phyloP scores from a whole-genome alignment of 2,888 invertebrate species.

The Ornithoptera alexandrae region DNA sequence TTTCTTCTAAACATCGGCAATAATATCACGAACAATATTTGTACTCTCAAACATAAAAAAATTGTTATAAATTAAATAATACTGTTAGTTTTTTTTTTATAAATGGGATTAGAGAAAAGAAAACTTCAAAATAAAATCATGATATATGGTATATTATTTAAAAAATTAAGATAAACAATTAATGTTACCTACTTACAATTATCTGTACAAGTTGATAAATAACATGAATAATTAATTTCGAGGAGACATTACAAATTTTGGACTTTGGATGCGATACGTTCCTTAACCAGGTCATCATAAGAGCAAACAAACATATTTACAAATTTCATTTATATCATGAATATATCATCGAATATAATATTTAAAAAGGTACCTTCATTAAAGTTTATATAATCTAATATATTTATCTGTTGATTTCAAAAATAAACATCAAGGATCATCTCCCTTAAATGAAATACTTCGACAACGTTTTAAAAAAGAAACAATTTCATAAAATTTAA shows the following conservation, averaged over 20 bases:
- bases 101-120: constrained; percentile 34
- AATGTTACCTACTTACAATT: constrained; percentile 73
- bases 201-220: constrained; percentile 75
- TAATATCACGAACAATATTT: too few species aligned
- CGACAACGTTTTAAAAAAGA: neutral
- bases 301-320: constrained; percentile 60
- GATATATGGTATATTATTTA: constrained; percentile 71
- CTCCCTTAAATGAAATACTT: constrained; percentile 2
- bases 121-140: constrained; percentile 60
- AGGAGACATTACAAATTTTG: constrained; percentile 56
- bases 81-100: too few species aligned
- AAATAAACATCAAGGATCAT: constrained; percentile 1
- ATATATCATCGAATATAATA: constrained; percentile 46
- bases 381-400: constrained; percentile 28
- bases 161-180: constrained; percentile 73
- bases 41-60: too few species aligned
- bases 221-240: constrained; percentile 60
- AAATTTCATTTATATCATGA: constrained; percentile 40
- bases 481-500: constrained; percentile 12
- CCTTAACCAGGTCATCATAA: constrained; percentile 52
- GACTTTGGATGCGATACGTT: constrained; percentile 56
- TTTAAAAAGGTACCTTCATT: constrained; percentile 55
- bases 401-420: constrained; percentile 5
- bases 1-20: too few species aligned
- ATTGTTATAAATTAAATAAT: too few species aligned